These are phyloP conservation scores for Malurus melanocephalus DNA, from an alignment of 2,113 vertebrate species.

Conservation along the genomic window DNA sequence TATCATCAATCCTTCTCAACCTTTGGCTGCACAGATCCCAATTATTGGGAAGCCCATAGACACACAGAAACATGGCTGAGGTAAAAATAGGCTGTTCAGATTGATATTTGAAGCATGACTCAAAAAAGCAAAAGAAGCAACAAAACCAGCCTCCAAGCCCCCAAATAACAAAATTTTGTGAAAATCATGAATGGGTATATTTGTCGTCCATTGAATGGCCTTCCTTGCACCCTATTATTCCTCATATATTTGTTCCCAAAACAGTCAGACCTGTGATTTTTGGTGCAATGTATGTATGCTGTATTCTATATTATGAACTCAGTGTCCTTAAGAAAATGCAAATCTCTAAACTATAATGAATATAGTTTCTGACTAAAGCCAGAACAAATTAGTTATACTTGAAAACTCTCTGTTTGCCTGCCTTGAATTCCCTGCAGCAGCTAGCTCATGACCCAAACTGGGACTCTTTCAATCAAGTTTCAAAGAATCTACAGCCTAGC, in stretches of 20 bases:
- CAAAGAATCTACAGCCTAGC: not conserved
- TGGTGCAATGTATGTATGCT: not conserved
- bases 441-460: not conserved
- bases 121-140: not conserved
- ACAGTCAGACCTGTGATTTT: not conserved
- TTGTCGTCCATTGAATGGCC: not conserved
- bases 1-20: not conserved
- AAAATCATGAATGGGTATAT: not conserved
- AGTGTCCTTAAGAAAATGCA: not conserved
- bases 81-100: not conserved
- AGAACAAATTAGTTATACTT: constrained; percentile 44
- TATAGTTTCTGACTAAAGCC: constrained; percentile 41
- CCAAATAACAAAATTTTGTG: not conserved
- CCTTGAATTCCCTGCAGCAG: not conserved
- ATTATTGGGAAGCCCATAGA: not conserved
- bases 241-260: not conserved
- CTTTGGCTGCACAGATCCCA: not conserved
- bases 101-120: not conserved
- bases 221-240: not conserved
- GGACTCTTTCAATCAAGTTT: constrained; percentile 26
- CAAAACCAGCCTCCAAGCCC: not conserved
- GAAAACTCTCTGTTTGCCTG: constrained; percentile 9
- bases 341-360: constrained; percentile 5
- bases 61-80: not conserved
- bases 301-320: not conserved